Percentiles rank a stretch among this genome's conserved stretches.
Conservation (phyloP, 2,113 vertebrate genomes). For the Mus pahari region DNA sequence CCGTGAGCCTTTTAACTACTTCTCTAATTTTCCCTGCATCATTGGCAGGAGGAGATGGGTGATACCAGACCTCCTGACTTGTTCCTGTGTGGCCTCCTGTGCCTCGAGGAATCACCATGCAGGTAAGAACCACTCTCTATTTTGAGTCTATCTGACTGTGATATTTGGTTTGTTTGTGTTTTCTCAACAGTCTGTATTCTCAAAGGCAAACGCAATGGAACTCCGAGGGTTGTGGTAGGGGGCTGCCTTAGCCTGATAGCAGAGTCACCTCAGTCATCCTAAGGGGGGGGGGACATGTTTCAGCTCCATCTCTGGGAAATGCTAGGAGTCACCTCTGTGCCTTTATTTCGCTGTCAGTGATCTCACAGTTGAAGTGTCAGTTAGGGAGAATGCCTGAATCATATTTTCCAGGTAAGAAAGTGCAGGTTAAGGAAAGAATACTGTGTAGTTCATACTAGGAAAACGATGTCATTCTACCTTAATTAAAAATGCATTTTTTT, state of each 20-base stretch:
- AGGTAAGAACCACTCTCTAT: neutral
- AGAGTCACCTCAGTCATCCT: accelerated
- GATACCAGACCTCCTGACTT: neutral
- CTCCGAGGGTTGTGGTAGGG: neutral
- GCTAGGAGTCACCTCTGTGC: neutral
- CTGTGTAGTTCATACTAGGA: neutral
- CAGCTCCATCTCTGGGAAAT: neutral
- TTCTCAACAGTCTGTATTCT: neutral
- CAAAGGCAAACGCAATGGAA: neutral
- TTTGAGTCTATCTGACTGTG: neutral
- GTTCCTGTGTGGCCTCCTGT: neutral
- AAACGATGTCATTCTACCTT: neutral
- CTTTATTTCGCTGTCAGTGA: neutral
- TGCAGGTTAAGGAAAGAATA: neutral
- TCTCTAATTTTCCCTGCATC: neutral
- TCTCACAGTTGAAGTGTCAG: neutral
- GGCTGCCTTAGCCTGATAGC: neutral
- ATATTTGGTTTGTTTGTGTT: neutral
- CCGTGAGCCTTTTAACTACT: neutral
- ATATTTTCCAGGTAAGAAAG: constrained; percentile 16
- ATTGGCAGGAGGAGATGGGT: neutral
- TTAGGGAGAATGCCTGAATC: constrained; percentile 39
- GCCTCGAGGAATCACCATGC: neutral
- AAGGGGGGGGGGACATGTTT: neutral
- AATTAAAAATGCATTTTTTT: no score